Percentiles rank a stretch among this genome's conserved stretches.
These are phyloP conservation scores for Thryonomys swinderianus DNA, from an alignment of 2,113 vertebrate species.

Conservation along the genomic window DNA sequence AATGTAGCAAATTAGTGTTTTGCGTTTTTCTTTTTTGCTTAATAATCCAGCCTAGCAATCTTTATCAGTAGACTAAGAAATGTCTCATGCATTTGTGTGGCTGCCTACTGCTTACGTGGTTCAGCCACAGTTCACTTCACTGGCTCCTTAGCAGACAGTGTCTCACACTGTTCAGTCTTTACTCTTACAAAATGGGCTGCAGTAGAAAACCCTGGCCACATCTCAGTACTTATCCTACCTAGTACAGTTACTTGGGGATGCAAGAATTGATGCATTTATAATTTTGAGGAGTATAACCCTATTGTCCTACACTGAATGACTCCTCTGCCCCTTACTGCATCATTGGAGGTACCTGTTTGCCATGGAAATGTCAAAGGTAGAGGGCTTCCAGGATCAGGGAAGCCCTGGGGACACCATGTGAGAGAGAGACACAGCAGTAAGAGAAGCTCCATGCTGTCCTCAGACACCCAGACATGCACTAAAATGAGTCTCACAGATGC, in stretches of 20 bases:
- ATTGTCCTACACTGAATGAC: neutral
- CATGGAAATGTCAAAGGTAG: neutral
- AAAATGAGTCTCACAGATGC: neutral
- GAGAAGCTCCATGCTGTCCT: neutral
- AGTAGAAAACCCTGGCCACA: neutral
- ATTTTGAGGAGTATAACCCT: neutral
- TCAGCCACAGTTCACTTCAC: neutral
- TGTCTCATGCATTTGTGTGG: neutral
- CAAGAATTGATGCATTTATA: neutral
- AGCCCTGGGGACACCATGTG: neutral
- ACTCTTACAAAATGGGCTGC: neutral
- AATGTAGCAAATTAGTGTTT: neutral
- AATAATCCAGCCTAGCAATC: neutral
- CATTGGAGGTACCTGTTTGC: neutral
- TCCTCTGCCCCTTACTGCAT: neutral
- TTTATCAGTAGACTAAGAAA: neutral
- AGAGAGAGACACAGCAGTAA: neutral
- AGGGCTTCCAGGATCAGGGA: neutral
- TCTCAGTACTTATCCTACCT: neutral
- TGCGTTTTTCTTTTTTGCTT: neutral
- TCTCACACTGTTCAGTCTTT: neutral
- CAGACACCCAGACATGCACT: too few species aligned
- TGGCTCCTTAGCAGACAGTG: neutral
- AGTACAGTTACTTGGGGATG: neutral
- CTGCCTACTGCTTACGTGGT: neutral